Base-by-base conservation (phyloP, 2,888 invertebrate species). In the Pseudococcus jackbeardsleyi region DNA sequence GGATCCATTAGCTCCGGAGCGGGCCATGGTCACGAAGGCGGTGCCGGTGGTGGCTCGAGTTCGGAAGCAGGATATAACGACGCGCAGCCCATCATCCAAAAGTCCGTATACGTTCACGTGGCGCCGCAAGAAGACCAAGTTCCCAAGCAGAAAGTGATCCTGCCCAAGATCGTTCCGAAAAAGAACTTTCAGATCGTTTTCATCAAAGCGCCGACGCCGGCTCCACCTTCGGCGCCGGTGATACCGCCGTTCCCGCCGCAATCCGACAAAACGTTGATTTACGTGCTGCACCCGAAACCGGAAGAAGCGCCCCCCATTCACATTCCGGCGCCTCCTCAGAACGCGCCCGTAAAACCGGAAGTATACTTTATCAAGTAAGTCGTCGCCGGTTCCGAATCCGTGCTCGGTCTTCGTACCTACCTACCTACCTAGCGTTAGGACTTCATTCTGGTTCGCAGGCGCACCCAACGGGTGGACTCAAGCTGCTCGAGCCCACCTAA, bases 101-200 rank as follows among this genome's bases (percentile, higher is more conserved):
- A 90, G 86, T 90, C 90, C 84, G 90, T 90, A 17, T 90, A 90
- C 89, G 90, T 90, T 22, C 90, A 90, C 89, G 90, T 90, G 7
- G 90, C 90, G 9, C 90, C 90, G 12, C 90, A 90, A 1, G 90
- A 90, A 88, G 90, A 90, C 17, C 90, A 90, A 12, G 89, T 90
- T 50, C 90, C 90, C 19, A 89, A 89, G 9, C 90, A 89, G 33
- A 90, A 90, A 46, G 89, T 90, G 11, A 90, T 90, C 12, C 84
- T 90, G 12, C 90, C 90, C 1, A 89, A 90, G 17, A 90, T 90
- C n/a, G 89, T 90, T 22, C 90, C 90, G 9, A 90, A 90, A 85
- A 90, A 90, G 86, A 90, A 90, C 89, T 91, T 90, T 89, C 90
- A 90, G 89, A 90, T 90, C 42, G 90, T 91, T 22, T 90, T 90